Percentiles rank a stretch among this genome's conserved stretches.
Conservation (phyloP, 2,113 vertebrate species). For the Papio anubis region DNA sequence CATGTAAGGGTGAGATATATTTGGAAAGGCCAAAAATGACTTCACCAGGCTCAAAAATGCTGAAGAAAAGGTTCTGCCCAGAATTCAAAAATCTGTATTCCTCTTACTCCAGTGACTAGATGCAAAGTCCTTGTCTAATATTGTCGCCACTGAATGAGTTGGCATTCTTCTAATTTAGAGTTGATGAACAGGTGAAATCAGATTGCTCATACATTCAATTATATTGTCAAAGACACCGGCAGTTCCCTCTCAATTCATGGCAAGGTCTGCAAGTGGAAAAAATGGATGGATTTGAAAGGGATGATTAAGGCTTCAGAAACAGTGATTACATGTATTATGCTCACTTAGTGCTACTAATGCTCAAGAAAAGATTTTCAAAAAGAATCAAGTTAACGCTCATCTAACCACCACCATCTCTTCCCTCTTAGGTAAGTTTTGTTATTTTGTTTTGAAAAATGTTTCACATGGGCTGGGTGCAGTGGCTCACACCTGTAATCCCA, state of each 20-base stretch:
- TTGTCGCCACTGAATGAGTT: conserved; percentile 8
- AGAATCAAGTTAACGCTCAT: not conserved
- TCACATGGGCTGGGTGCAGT: too few species aligned
- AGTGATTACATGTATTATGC: not conserved
- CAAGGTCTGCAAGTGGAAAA: conserved; percentile 13
- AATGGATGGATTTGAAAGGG: not conserved
- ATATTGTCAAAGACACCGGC: conserved; percentile 17
- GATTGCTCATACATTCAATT: conserved; percentile 45
- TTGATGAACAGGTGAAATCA: conserved; percentile 32
- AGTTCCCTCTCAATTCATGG: not conserved
- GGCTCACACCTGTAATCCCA: too few species aligned
- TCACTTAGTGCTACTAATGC: not conserved
- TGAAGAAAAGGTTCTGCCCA: not conserved
- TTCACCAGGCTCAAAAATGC: not conserved
- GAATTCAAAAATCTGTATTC: not conserved
- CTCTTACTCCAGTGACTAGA: not conserved
- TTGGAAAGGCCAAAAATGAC: not conserved
- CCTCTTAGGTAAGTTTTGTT: not conserved
- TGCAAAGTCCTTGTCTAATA: not conserved
- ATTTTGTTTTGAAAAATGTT: not conserved
- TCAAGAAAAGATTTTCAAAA: not conserved
- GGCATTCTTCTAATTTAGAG: conserved; percentile 56
- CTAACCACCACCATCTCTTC: not conserved
- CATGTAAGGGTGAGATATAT: not conserved
- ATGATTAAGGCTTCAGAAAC: conserved; percentile 4